A percentile compares a stretch with the other conserved stretches of the same genome.
These are phyloP conservation scores for Scytalopus superciliaris DNA, from an alignment of 2,113 vertebrate genomes.

Conservation along the genomic window DNA sequence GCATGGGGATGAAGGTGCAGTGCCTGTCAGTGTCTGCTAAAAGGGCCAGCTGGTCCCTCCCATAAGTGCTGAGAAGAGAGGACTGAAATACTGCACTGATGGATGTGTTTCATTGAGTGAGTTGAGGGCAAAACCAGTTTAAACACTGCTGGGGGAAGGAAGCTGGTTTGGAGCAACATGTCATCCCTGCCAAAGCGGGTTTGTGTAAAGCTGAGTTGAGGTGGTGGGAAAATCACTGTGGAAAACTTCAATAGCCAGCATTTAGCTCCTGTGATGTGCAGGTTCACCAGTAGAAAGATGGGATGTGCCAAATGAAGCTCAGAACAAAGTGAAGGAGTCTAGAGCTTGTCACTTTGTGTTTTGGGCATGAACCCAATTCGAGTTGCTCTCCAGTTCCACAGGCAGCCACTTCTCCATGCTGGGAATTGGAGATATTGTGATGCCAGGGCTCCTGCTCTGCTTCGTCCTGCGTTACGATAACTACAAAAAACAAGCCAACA, in stretches of 20 bases:
- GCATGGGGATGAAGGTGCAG: rapidly evolving
- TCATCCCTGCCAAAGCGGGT: background rate
- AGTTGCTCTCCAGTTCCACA: conserved; percentile 81
- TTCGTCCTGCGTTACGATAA: conserved; percentile 98
- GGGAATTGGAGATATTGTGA: conserved; percentile 98
- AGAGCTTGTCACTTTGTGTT: background rate
- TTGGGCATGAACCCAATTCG: background rate
- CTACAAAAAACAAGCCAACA: conserved; percentile 95
- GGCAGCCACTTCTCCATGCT: conserved; percentile 99
- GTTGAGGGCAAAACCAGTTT: background rate
- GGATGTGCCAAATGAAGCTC: background rate
- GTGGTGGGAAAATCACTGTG: background rate
- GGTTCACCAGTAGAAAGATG: rapidly evolving
- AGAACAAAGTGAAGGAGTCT: background rate
- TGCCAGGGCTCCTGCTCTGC: conserved; percentile 97
- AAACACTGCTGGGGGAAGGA: background rate
- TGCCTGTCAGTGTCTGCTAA: rapidly evolving
- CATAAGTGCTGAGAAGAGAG: rapidly evolving
- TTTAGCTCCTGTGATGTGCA: background rate
- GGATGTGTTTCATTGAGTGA: background rate
- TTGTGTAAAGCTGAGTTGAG: background rate
- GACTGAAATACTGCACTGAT: background rate
- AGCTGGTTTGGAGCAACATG: background rate
- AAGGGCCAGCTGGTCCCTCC: background rate
- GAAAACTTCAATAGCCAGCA: background rate